phyloP scores from a whole-genome alignment of 1,140 invertebrate genomes.

The Leptinotarsa texana region DNA sequence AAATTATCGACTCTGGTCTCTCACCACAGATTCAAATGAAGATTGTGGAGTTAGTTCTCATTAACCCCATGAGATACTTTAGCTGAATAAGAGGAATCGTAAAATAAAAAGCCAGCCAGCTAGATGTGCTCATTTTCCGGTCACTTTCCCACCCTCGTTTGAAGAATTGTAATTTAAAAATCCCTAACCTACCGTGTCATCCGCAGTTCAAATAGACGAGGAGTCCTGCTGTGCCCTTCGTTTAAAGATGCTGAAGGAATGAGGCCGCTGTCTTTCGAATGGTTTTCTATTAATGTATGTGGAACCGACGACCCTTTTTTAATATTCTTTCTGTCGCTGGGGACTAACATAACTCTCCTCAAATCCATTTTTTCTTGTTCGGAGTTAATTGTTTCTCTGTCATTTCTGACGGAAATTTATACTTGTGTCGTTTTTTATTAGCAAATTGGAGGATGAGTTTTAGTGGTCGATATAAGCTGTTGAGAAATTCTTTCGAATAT shows the following conservation, averaged over 20 bases:
- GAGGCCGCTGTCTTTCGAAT: conserved; percentile 13
- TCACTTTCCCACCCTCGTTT: conserved; percentile 9
- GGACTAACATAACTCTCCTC: neutral
- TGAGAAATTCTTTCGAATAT: neutral
- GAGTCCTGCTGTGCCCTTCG: conserved; percentile 10
- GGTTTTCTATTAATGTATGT: conserved; percentile 14
- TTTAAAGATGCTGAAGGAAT: conserved; percentile 12
- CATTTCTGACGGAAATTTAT: conserved; percentile 12
- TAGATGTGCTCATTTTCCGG: conserved; percentile 4
- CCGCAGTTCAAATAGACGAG: conserved; percentile 4
- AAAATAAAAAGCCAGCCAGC: conserved; percentile 4
- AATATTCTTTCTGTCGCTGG: conserved; percentile 10
- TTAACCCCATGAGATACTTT: neutral
- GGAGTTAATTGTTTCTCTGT: conserved; percentile 17
- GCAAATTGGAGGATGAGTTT: neutral
- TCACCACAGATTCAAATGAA: neutral
- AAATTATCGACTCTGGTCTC: too few species aligned
- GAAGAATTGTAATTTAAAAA: conserved; percentile 18
- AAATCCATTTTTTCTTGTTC: conserved; percentile 13
- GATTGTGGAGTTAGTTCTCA: neutral
- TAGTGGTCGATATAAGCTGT: neutral
- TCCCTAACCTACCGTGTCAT: conserved; percentile 13
- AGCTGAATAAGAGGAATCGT: neutral
- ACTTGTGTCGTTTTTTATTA: conserved; percentile 7
- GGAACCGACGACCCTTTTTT: neutral